Base-by-base conservation (phyloP, 1,140 invertebrate genomes). In the Leptoteleia sp. region DNA sequence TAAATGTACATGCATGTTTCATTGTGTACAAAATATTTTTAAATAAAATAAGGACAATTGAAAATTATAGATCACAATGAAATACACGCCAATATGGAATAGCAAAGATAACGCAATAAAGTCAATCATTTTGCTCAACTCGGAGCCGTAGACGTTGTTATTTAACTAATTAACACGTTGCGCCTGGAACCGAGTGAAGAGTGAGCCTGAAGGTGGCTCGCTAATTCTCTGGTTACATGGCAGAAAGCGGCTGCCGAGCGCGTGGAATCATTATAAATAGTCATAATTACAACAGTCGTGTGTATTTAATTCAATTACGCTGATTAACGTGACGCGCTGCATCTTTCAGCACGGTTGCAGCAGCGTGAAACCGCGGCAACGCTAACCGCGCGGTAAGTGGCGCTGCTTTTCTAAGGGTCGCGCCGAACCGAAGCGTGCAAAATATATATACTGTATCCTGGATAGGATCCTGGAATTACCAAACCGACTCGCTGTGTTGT, bases 201-300 rank as follows among this genome's bases (percentile, higher is more conserved):
- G 22, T 6, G 22, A 25, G 3, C 22, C 22, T 25, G 22, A 3
- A 3, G 22, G 22, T 6, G 22, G 22, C 22, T 25, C 6, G 22
- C 6, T 6, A 6, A 25, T 25, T 25, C 22, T 25, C 22, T 3
- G 22, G 62, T 64, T 76, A 57, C 59, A 71, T 12, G 48, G 40
- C 35, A 55, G 48, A 77, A 81, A 79, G 59, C 75, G 67, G 76
- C 65, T 76, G 45, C 17, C 25, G 65, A 65, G 57, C 55, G 76
- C 65, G 79, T 72, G 70, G 79, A 87, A 88, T 89, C 86, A 88
- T 89, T 89, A 88, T 88, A 89, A 89, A 89, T 89, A 89, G 87
- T 89, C 86, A 88, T 89, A 89, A 89, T 89, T 89, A 88, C 87
- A 89, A 87, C 84, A 88, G 86, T 87, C 88, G 87, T 83, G 86